These are phyloP conservation scores for Epinephelus awoara DNA, from an alignment of 2,797 vertebrate genomes.

Conservation along the genomic window DNA sequence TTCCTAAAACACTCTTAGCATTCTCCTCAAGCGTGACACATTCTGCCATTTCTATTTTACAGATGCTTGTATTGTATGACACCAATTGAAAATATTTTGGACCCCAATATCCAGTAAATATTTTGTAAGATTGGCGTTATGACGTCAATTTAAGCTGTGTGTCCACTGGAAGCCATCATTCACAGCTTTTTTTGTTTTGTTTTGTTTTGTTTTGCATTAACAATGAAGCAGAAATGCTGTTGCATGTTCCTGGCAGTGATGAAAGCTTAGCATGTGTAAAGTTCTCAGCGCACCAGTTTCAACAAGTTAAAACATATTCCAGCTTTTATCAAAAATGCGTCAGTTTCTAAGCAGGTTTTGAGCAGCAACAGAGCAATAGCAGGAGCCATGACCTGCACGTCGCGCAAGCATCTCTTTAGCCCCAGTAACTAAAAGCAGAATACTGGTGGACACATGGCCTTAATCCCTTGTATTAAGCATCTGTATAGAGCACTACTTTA, in stretches of 20 bases:
- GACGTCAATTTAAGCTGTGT: constrained; percentile 59
- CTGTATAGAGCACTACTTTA: constrained; percentile 61
- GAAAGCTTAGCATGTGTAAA: constrained; percentile 38
- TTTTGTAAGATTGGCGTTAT: constrained; percentile 63
- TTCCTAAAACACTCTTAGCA: constrained; percentile 62
- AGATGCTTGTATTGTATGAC: constrained; percentile 58
- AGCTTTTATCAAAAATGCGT: constrained; percentile 18
- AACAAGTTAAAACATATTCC: background rate
- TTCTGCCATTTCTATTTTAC: constrained; percentile 48
- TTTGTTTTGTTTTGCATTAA: constrained; percentile 17
- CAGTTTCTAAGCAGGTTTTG: constrained; percentile 4
- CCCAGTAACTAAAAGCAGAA: constrained; percentile 8
- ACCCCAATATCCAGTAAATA: constrained; percentile 59
- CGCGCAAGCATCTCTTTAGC: constrained; percentile 14
- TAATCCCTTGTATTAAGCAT: constrained; percentile 60
- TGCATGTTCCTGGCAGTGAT: constrained; percentile 47
- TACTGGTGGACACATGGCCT: constrained; percentile 73
- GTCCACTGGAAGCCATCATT: constrained; percentile 62
- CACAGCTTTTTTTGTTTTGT: constrained; percentile 16
- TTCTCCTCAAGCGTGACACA: constrained; percentile 78
- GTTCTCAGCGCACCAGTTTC: constrained; percentile 10
- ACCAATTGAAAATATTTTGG: constrained; percentile 70
- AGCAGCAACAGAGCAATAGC: constrained; percentile 5
- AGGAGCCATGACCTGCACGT: constrained; percentile 22
- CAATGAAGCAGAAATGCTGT: constrained; percentile 17